Evolutionary conservation across 2,888 invertebrate species (phyloP).

Genomic region (Chrysotoxum bicinctum): DNA sequence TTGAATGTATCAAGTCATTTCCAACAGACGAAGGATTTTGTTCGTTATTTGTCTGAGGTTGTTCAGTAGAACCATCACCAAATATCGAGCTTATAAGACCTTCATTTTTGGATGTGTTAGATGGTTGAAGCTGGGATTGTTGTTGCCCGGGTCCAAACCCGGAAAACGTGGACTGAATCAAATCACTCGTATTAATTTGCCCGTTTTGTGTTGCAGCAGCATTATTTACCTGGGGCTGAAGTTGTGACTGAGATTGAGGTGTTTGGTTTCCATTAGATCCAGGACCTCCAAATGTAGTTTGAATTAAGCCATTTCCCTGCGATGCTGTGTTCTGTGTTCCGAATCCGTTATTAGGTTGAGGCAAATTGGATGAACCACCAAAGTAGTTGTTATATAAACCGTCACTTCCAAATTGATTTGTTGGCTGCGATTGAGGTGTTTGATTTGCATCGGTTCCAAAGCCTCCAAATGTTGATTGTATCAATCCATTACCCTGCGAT

Average conservation of each 20-base stretch:
- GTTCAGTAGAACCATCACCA: slow-evolving; percentile 2
- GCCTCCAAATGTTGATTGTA: neutral
- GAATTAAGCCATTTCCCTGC: neutral
- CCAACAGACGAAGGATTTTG: neutral
- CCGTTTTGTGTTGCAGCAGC: neutral
- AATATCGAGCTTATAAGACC: slow-evolving; percentile 29
- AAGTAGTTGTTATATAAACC: neutral
- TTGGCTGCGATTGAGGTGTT: neutral
- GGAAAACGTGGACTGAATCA: neutral
- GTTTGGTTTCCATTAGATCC: neutral
- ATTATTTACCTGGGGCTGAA: neutral
- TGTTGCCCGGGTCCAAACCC: neutral
- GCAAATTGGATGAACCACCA: neutral
- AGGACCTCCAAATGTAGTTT: neutral
- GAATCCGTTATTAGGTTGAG: neutral
- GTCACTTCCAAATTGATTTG: neutral
- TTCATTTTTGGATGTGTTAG: neutral
- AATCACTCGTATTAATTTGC: neutral
- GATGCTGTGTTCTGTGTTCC: neutral
- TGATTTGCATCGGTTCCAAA: neutral
- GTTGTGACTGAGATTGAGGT: neutral
- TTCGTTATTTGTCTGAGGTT: neutral
- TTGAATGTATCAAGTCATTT: too few species aligned
- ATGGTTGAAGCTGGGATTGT: neutral
- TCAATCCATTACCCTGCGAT: neutral